phyloP scores from a whole-genome alignment of 2,113 vertebrate species.

The Sciurus niger region DNA sequence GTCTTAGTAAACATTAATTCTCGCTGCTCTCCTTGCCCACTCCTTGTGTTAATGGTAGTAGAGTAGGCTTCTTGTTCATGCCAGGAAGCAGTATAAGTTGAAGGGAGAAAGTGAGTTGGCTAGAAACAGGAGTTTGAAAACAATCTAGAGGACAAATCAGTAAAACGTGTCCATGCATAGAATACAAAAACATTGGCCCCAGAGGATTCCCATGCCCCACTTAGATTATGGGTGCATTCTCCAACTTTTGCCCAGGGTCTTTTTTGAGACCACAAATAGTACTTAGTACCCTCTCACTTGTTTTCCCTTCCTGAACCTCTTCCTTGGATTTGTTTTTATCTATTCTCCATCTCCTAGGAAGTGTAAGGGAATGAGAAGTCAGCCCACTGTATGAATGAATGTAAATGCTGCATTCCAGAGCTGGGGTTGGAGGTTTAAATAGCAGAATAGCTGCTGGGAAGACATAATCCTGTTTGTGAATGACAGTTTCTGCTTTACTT shows the following conservation, averaged over 20 bases:
- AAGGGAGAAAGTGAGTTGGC: neutral
- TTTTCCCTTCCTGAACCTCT: neutral
- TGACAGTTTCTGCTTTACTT: neutral
- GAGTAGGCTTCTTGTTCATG: neutral
- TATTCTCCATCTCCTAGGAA: neutral
- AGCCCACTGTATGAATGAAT: neutral
- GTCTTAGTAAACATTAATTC: neutral
- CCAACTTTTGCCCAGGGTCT: neutral
- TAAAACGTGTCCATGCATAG: too few relatives aligned
- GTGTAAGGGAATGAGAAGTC: neutral
- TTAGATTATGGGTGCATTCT: neutral
- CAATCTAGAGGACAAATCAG: neutral
- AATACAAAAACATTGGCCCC: neutral
- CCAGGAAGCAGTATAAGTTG: neutral
- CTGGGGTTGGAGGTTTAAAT: neutral
- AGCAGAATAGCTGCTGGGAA: neutral
- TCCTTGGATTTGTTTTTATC: neutral
- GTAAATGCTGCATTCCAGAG: neutral
- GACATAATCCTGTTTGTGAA: neutral
- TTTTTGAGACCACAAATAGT: neutral
- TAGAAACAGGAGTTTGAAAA: slow-evolving; percentile 22
- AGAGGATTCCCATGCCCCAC: neutral
- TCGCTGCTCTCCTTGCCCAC: neutral
- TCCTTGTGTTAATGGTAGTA: neutral
- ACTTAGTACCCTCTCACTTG: neutral